Evolutionary conservation across 2,888 invertebrate genomes (phyloP), one percentile per base, ranked within the genome.

Genomic region (Julus scanicus): DNA sequence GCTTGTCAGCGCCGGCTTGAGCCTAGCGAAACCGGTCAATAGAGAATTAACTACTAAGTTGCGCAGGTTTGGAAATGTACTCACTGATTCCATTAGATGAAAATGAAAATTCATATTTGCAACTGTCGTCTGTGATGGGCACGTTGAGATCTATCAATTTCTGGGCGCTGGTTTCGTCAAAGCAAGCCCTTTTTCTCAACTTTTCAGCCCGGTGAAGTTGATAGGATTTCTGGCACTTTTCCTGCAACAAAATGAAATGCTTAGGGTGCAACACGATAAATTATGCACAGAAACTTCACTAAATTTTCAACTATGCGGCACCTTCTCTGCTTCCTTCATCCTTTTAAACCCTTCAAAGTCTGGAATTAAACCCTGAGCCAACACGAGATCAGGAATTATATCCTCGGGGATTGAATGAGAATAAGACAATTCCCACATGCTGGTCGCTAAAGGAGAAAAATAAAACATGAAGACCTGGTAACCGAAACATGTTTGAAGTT

Each of bases 391-490:
- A 48, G 94, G 92, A 88, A 97, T 95, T 6, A 94, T 92, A 85
- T 95, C 95, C 90, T 95, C 94, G 91, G 95, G 95, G 88, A 97
- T 93, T 63, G 97, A 97, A 91, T 95, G 95, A 0, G 96, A 95
- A 91, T 96, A 96, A 90, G 95, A 96, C 29, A 97, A 91, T 92
- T 95, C 95, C 91, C 95, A 96, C 0, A 96, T 94, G 88, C 95
- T 92, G 88, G 95, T 93, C 0, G 94, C 95, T 2, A 95, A n/a
- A n/a, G n/a, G n/a, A n/a, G n/a, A n/a, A n/a, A n/a, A n/a, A n/a
- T n/a, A n/a, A n/a, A n/a, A n/a, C n/a, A n/a, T n/a, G n/a, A n/a
- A n/a, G n/a, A n/a, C n/a, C n/a, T n/a, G n/a, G n/a, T n/a, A n/a
- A n/a, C n/a, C n/a, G n/a, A n/a, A n/a, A n/a, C n/a, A n/a, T n/a